Base-by-base conservation (phyloP, 2,888 invertebrate species). In the Andrena flavipes region DNA sequence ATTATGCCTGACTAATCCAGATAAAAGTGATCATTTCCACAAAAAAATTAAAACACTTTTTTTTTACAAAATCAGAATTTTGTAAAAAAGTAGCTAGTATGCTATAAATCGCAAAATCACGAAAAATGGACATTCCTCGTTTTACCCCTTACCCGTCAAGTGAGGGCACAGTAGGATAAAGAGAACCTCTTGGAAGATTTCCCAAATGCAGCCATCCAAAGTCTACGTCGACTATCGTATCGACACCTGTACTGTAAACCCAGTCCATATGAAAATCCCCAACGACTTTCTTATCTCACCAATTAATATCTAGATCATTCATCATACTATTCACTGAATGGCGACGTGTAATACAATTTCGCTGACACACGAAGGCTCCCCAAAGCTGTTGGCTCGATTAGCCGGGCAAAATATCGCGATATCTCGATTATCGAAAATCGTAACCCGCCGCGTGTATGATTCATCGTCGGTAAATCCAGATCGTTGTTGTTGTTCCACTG, bases 401-500 rank as follows among this genome's bases (percentile, higher is more conserved):
- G 26, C 42, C 5, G 48, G 6, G 13, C 26, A 8, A 35, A 29
- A n/a, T 49, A 23, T n/a, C 48, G n/a, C 26, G 68, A 69, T 68
- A 42, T 42, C 42, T 72, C 59, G 60, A 67, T 54, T 67, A 77
- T 73, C 81, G 59, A 67, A 80, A 80, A 80, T 80, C 59, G 59
- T 35, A 16, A 49, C 33, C 35, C 60, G 42, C 48, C 35, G 64
- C 68, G 67, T 49, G 84, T 13, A 56, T 82, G 84, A 87, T 70
- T 84, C 80, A 84, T 74, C 73, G 49, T 48, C 68, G 69, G 62
- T 56, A 54, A 59, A 72, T 84, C 75, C 69, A 80, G 80, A 85
- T 85, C 68, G 75, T 23, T 30, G 77, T 42, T 75, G 84, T 75
- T 80, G 63, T 72, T 70, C 60, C 59, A 49, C 30, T 67, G 60